Evolutionary conservation across 2,888 invertebrate genomes (phyloP).

Genomic region (Gastrophysa polygoni): DNA sequence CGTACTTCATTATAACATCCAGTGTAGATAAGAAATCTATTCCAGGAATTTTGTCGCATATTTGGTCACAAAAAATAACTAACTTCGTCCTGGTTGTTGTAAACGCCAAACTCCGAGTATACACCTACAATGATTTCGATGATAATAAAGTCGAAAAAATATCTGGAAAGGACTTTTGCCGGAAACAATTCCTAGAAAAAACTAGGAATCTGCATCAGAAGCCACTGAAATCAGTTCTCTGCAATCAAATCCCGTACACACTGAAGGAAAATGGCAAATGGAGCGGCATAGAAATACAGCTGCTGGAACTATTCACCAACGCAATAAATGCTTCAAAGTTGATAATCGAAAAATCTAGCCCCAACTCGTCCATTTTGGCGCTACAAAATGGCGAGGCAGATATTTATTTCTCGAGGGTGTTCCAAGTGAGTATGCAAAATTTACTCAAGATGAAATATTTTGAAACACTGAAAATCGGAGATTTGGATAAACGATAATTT

Average conservation of each 20-base stretch:
- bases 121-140: conserved; percentile 16
- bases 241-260: not conserved
- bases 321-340: conserved; percentile 12
- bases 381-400: conserved; percentile 14
- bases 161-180: not conserved
- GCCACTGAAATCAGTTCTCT: conserved; percentile 7
- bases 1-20: conserved; percentile 10
- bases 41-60: not conserved
- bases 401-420: conserved; percentile 9
- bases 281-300: conserved; percentile 7
- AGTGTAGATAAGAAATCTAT: not conserved
- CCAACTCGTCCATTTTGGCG: conserved; percentile 4
- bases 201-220: conserved; percentile 12
- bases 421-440: conserved; percentile 20
- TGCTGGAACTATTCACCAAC: conserved; percentile 8
- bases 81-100: conserved; percentile 12
- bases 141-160: not conserved
- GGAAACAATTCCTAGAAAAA: conserved; percentile 9
- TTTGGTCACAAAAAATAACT: conserved; percentile 14
- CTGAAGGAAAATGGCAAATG: conserved; percentile 13
- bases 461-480: too few species aligned
- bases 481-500: too few species aligned
- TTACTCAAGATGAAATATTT: too few species aligned
- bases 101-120: not conserved
- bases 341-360: conserved; percentile 1